These are phyloP conservation scores for Darevskia nairensis DNA, from an alignment of 2,797 vertebrate genomes.

Conservation along the genomic window DNA sequence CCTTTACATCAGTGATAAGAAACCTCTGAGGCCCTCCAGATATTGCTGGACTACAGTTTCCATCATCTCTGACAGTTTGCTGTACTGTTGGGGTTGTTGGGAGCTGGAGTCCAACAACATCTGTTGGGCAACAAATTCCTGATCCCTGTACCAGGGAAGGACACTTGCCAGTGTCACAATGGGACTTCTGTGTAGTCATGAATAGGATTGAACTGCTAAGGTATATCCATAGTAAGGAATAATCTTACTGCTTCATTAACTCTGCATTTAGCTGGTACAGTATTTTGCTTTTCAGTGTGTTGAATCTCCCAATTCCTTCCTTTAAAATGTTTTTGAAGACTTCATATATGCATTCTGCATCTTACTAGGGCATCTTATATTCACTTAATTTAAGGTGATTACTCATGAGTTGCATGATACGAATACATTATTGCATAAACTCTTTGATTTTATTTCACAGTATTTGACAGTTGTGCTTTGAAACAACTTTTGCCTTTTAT, in stretches of 20 bases:
- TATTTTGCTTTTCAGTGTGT: background rate
- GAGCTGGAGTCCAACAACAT: no score
- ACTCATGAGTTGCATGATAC: background rate
- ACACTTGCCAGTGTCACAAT: background rate
- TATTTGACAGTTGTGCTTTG: conserved; percentile 1
- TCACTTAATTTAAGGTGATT: background rate
- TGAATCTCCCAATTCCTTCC: background rate
- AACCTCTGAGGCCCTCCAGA: no score
- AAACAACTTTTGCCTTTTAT: background rate
- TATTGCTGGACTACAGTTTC: no score
- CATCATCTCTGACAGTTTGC: no score
- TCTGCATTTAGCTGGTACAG: background rate
- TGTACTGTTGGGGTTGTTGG: no score
- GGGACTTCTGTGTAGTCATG: background rate
- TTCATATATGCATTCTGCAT: background rate
- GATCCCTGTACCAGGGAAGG: no score
- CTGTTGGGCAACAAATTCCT: no score
- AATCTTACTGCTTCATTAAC: background rate
- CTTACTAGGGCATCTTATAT: background rate
- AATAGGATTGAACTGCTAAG: background rate
- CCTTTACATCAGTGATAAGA: background rate
- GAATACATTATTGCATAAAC: background rate
- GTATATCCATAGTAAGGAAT: background rate
- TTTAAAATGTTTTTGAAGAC: background rate
- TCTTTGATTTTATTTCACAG: conserved; percentile 5